Evolutionary conservation across 2,113 vertebrate species (phyloP), one percentile per base, ranked within the genome.

Genomic region (Notarius quadriscutis): DNA sequence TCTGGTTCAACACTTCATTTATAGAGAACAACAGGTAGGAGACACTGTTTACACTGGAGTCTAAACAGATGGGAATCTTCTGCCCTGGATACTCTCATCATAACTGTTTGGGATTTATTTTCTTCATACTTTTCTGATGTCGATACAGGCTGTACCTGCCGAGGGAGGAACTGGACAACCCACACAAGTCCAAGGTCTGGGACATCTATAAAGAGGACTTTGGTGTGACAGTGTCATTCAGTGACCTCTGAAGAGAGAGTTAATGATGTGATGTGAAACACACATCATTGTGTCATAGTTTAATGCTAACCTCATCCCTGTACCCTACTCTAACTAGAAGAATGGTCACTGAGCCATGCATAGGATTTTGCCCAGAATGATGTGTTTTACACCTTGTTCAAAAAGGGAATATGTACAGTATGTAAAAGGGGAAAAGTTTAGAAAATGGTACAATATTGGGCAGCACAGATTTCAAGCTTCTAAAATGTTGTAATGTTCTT

Each of bases 1-100:
- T 99, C 89, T 99, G 97, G 97, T 99, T 99, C 92, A 96, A 99
- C 84, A 98, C 97, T 51, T 96, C 96, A 53, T 99, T 99, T 88
- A 91, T 98, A 93, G 92, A 94, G 78, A 93, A 96, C 18, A 95
- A 97, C 91, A 98, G 95, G 98, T 99, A 95, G 57, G 95, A 50
- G 7, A 60, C 41, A 41, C 41, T 41, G 41, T 30, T 58, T 72
- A 22, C 25, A 20, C 34, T 17, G 12, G n/a, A 81, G 18, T 60
- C 8, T 34, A 58, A 34, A 55, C 15, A 57, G 57, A 79, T 18
- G 25, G 27, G 18, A 62, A 41, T 41, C 27, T 11, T 34, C 12
- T 79, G 77, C n/a, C 53, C 57, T 69, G 22, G 34, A 48, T 79
- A 72, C 1, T 67, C 69, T 55, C 22, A 6, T 51, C 25, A 51